phyloP scores from a whole-genome alignment of 2,113 vertebrate genomes.

The Dascyllus trimaculatus region DNA sequence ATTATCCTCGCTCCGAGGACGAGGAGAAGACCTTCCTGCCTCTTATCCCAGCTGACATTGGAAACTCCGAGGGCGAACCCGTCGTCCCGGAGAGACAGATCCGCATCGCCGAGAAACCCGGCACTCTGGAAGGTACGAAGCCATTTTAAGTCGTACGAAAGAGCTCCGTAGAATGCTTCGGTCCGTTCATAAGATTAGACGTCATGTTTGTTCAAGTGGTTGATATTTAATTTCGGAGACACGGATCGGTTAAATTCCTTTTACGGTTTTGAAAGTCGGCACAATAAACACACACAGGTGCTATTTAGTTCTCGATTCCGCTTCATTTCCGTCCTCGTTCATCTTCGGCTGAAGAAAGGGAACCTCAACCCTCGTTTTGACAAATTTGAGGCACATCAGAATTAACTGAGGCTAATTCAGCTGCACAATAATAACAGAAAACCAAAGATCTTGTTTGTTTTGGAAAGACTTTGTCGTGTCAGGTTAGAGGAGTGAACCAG shows the following conservation, averaged over 20 bases:
- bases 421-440: neutral
- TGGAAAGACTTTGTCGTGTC: no score
- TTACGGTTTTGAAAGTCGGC: neutral
- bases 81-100: slow-evolving; percentile 96
- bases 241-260: neutral
- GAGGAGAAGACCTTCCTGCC: slow-evolving; percentile 89
- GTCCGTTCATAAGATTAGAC: neutral
- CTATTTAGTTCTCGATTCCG: neutral
- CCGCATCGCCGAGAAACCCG: slow-evolving; percentile 95
- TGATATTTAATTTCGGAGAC: neutral
- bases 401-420: neutral
- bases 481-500: no score
- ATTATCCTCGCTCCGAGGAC: slow-evolving; percentile 92
- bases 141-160: neutral
- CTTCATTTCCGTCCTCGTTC: neutral
- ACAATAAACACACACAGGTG: slow-evolving; percentile 12
- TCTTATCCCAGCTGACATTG: slow-evolving; percentile 94
- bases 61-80: slow-evolving; percentile 95
- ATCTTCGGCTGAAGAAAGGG: neutral
- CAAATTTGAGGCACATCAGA: neutral
- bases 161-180: neutral
- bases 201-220: neutral
- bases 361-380: neutral
- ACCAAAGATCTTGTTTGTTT: neutral
- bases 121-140: slow-evolving; percentile 88